Evolutionary conservation across 2,113 vertebrate species (phyloP).

Genomic region (Rhineura floridana): DNA sequence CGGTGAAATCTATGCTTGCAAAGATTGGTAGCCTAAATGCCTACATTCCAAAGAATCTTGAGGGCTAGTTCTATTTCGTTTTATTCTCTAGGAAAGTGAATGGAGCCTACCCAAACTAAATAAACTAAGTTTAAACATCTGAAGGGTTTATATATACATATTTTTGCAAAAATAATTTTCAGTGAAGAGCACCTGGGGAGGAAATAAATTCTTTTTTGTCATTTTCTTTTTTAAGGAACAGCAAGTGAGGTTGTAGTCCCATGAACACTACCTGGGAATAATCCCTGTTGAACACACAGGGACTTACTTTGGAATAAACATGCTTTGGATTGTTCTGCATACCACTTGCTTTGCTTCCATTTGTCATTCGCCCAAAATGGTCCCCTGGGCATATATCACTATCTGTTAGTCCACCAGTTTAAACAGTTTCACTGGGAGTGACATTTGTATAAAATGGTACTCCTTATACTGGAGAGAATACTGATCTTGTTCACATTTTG

Average conservation of each 20-base stretch:
- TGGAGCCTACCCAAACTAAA: neutral
- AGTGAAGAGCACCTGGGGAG: neutral
- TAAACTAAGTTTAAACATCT: neutral
- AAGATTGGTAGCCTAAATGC: neutral
- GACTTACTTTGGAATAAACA: neutral
- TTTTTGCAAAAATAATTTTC: neutral
- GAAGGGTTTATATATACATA: neutral
- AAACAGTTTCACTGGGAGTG: neutral
- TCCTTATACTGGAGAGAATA: neutral
- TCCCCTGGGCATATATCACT: neutral
- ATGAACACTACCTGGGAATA: neutral
- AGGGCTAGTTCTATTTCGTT: neutral
- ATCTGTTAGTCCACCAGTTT: neutral
- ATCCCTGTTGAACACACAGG: neutral
- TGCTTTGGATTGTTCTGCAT: neutral
- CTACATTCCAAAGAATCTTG: fast-evolving
- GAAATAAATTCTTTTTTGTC: neutral
- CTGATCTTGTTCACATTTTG: neutral
- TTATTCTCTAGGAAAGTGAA: neutral
- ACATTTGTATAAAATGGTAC: fast-evolving
- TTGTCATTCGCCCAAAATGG: neutral
- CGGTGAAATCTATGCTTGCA: fast-evolving
- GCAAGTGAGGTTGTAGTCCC: neutral
- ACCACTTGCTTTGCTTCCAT: neutral
- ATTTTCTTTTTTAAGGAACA: neutral